These are phyloP conservation scores for Eurytemora carolleeae DNA, from an alignment of 1,140 invertebrate genomes.

Conservation along the genomic window DNA sequence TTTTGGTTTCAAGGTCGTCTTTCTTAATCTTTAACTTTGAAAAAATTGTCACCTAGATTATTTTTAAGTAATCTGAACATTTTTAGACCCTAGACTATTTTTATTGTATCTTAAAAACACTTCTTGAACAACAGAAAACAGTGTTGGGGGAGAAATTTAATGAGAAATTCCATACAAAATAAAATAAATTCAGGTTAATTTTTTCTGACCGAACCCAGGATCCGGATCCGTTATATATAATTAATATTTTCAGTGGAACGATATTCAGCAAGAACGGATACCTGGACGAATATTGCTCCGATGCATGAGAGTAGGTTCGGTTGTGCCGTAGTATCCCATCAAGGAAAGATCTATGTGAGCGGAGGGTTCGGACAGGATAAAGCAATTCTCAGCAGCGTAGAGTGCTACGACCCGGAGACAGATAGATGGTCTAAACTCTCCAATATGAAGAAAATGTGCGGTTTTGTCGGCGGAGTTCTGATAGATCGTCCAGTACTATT, in stretches of 20 bases:
- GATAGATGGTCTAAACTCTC: conserved; percentile 2
- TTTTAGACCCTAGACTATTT: too few relatives aligned
- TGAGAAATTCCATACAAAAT: too few relatives aligned
- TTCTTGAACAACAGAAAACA: too few relatives aligned
- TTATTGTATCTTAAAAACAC: too few relatives aligned
- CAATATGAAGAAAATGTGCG: conserved; percentile 7
- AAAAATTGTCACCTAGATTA: too few relatives aligned
- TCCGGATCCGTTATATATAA: too few relatives aligned
- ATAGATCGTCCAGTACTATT: conserved; percentile 5
- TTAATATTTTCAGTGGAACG: conserved; percentile 6
- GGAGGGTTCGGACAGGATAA: conserved; percentile 5
- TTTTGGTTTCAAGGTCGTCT: too few relatives aligned
- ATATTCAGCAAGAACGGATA: not conserved
- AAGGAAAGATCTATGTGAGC: conserved; percentile 8
- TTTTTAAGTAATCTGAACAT: too few relatives aligned
- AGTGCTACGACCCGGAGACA: conserved; percentile 7
- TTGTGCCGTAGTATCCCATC: conserved; percentile 4
- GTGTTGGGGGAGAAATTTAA: too few relatives aligned
- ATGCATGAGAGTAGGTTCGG: conserved; percentile 7
- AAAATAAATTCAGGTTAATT: too few relatives aligned
- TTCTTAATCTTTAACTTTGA: too few relatives aligned
- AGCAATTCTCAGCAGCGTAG: not conserved
- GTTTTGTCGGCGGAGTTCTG: conserved; percentile 7
- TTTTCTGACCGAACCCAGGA: too few relatives aligned
- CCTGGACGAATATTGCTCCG: not conserved